Evolutionary conservation across 2,888 invertebrate species (phyloP), one percentile per base, ranked within the genome.

Genomic region (Thecocarcelia acutangulata): DNA sequence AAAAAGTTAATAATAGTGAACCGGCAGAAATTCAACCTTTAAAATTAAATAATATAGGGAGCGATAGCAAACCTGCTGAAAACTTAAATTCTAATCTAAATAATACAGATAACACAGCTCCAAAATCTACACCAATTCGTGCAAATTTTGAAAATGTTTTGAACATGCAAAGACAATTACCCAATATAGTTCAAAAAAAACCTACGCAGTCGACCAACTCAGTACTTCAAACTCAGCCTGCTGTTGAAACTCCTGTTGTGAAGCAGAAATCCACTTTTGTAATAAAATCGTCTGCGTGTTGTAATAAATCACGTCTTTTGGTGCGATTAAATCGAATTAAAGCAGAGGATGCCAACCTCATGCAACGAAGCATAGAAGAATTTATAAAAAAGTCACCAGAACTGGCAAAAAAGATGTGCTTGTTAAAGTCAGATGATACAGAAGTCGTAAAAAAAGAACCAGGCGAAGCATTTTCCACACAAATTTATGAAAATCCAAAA

Each of bases 331-430:
- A 88, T 88, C 88, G 89, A 64, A 88, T 90, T 85, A 89, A 88
- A 86, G 84, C 86, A 80, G 91, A 92, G 87, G 94, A 94, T 88
- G 92, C 93, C 86, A 91, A 92, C 64, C 88, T 93, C 54, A 93
- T 94, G 92, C 93, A 94, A 86, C 93, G 93, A 86, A 94, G 94
- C 90, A 89, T 94, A 84, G 92, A 92, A 84, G 93, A 93, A 85
- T 94, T 94, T 88, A 93, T 92, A 73, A 93, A 94, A 88, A 93
- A 93, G 86, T 92, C 93, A 85, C 93, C 93, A 79, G 91, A 92
- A 86, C 89, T 92, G 78, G 93, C 93, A 66, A 92, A 92, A 84
- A 92, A 93, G 88, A 90, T 93, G 86, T 93, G 93, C 46, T 91
- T 93, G 83, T 86, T 86, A 70, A 70, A 70, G 11, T 19, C 56